Base-by-base conservation (phyloP, 2,113 vertebrate genomes). In the Leiothrix lutea region DNA sequence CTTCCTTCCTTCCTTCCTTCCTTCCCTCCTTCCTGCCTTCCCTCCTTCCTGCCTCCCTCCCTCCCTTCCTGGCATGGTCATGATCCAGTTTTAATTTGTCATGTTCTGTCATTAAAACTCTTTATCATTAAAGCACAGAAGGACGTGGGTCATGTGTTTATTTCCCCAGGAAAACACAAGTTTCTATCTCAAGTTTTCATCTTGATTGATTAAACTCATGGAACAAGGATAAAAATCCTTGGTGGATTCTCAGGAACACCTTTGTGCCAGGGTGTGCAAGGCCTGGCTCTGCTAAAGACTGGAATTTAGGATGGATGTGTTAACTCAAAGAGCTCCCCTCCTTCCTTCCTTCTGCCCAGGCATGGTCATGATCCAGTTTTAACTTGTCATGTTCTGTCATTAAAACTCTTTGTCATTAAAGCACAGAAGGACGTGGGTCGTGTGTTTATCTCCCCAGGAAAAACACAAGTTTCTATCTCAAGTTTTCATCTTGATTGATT, bases 391-490 rank as follows among this genome's bases (percentile, higher is more conserved):
- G 2, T 47, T 48, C 16, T 56, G 40, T 9, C 61, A 51, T 47
- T 57, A 61, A 82, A 90, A 56, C 9, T 71, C 31, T 48, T 25
- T 18, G 29, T n/a, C n/a, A n/a, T n/a, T n/a, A n/a, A n/a, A n/a
- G n/a, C 22, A 89, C 51, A 82, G 5, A 51, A n/a, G 22, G 4
- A 65, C 0, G 0, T 57, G 10, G 65, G 12, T 17, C 53, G n/a
- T 0, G 42, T 5, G 18, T 9, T 64, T 29, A 8, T 8, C 66
- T 12, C 13, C 3, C 15, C 2, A 3, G 5, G 4, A 13, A 61
- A 38, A 22, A 12, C 1, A 19, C 7, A 57, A n/a, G 3, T 3
- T 58, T 48, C 7, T 4, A 7, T 2, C 29, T 80, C 50, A 16
- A 7, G 4, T 0, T 36, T 22, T 29, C 42, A 36, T 36, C 8